phyloP scores from a whole-genome alignment of 2,888 invertebrate genomes.

The Cheilosia impressa region DNA sequence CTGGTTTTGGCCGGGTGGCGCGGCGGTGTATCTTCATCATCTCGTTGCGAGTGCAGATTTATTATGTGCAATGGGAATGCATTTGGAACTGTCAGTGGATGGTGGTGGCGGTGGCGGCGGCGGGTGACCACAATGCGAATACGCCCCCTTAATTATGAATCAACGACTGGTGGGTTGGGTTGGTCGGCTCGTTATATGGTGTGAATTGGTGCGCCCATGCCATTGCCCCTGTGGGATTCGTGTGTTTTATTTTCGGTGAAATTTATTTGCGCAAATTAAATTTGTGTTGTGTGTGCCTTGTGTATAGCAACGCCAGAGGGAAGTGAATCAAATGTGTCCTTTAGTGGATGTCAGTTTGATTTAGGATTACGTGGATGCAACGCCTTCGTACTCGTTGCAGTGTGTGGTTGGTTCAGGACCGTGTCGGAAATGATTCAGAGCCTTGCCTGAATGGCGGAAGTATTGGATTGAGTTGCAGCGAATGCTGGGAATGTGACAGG shows the following conservation, averaged over 20 bases:
- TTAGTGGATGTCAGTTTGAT: constrained; percentile 72
- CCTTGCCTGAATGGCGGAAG: constrained; percentile 53
- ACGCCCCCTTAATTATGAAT: constrained; percentile 73
- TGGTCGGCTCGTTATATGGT: not conserved
- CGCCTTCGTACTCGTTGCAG: constrained; percentile 55
- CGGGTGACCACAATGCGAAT: constrained; percentile 63
- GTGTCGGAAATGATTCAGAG: constrained; percentile 46
- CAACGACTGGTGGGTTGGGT: constrained; percentile 40
- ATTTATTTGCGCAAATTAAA: constrained; percentile 74
- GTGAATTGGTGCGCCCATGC: constrained; percentile 13
- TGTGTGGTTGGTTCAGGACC: constrained; percentile 19
- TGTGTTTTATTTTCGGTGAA: constrained; percentile 52
- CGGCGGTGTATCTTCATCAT: constrained; percentile 65
- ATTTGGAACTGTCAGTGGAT: constrained; percentile 39
- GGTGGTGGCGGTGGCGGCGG: constrained; percentile 13
- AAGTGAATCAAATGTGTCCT: constrained; percentile 73
- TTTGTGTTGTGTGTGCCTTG: constrained; percentile 47
- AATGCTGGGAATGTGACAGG: constrained; percentile 61
- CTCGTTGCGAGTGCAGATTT: constrained; percentile 63
- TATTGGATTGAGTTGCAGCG: constrained; percentile 36
- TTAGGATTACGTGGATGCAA: constrained; percentile 70
- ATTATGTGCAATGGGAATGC: constrained; percentile 60
- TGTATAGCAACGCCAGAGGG: constrained; percentile 14
- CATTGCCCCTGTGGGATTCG: constrained; percentile 54
- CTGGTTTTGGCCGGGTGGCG: constrained; percentile 11